A percentile compares a stretch with the other conserved stretches of the same genome.
Conservation (phyloP, 2,797 vertebrate species). For the Aulostomus chinensis region DNA sequence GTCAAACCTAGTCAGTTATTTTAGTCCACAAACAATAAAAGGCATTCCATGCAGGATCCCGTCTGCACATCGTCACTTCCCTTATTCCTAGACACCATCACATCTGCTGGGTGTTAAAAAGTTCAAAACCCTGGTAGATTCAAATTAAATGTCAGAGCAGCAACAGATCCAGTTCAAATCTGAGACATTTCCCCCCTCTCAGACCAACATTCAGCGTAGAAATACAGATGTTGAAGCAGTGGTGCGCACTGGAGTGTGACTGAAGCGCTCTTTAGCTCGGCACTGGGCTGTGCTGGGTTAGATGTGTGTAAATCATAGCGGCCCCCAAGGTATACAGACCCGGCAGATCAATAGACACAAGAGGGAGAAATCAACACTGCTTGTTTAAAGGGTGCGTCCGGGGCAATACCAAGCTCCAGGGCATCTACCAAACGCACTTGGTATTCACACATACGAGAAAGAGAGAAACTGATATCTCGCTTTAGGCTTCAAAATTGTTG, state of each 20-base stretch:
- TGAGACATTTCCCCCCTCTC: too few relatives aligned
- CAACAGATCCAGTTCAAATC: too few relatives aligned
- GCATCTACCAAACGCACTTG: constrained; percentile 43
- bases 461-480: constrained; percentile 26
- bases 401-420: constrained; percentile 53
- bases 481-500: constrained; percentile 26
- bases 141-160: too few relatives aligned
- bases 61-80: too few relatives aligned
- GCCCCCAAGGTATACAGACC: constrained; percentile 47
- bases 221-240: constrained; percentile 8
- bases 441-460: constrained; percentile 45
- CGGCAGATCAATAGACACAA: constrained; percentile 66
- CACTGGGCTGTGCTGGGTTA: constrained; percentile 41
- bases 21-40: too few relatives aligned
- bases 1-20: too few relatives aligned
- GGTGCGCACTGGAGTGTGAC: neutral
- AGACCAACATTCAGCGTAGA: constrained; percentile 7
- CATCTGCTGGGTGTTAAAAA: too few relatives aligned
- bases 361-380: constrained; percentile 64
- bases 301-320: constrained; percentile 64
- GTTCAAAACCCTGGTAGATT: too few relatives aligned
- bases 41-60: too few relatives aligned
- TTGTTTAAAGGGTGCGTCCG: constrained; percentile 63
- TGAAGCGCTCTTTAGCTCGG: constrained; percentile 18
- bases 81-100: too few relatives aligned